These are phyloP conservation scores for Spodoptera littoralis DNA, from an alignment of 2,888 invertebrate species.

Conservation along the genomic window DNA sequence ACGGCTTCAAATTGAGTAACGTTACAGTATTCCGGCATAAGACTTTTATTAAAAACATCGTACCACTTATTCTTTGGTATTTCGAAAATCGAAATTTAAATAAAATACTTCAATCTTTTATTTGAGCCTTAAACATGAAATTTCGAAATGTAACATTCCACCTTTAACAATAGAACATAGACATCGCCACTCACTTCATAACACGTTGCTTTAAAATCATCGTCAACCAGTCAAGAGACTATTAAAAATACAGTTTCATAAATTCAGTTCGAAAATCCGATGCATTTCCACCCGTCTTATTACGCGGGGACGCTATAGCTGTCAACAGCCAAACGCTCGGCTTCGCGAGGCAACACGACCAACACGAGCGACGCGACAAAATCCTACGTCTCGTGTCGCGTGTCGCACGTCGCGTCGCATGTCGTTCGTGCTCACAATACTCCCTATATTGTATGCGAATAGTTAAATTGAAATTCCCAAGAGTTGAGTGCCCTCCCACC, in stretches of 20 bases:
- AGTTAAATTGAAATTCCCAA: constrained; percentile 59
- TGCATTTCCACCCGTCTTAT: constrained; percentile 12
- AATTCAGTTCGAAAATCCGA: constrained; percentile 1
- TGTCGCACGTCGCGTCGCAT: constrained; percentile 4
- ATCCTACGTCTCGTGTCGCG: constrained; percentile 8
- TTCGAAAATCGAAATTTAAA: too few species aligned
- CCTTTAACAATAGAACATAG: too few species aligned
- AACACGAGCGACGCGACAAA: constrained; percentile 9
- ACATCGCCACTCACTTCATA: too few species aligned
- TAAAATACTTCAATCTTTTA: too few species aligned
- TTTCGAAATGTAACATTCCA: too few species aligned
- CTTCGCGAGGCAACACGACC: background rate
- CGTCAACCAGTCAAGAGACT: too few species aligned
- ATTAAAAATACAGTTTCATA: background rate
- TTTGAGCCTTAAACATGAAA: too few species aligned
- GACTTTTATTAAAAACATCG: too few species aligned
- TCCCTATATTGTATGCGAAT: constrained; percentile 30
- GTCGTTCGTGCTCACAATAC: constrained; percentile 17
- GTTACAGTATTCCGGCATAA: too few species aligned
- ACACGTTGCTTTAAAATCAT: too few species aligned
- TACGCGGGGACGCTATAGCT: constrained; percentile 10
- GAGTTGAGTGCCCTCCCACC: constrained; percentile 42
- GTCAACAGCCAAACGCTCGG: constrained; percentile 22
- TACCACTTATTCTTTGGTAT: too few species aligned
- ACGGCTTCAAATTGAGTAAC: too few species aligned